These are phyloP conservation scores for Danio tinwini DNA, from an alignment of 2,797 vertebrate species.

Conservation along the genomic window DNA sequence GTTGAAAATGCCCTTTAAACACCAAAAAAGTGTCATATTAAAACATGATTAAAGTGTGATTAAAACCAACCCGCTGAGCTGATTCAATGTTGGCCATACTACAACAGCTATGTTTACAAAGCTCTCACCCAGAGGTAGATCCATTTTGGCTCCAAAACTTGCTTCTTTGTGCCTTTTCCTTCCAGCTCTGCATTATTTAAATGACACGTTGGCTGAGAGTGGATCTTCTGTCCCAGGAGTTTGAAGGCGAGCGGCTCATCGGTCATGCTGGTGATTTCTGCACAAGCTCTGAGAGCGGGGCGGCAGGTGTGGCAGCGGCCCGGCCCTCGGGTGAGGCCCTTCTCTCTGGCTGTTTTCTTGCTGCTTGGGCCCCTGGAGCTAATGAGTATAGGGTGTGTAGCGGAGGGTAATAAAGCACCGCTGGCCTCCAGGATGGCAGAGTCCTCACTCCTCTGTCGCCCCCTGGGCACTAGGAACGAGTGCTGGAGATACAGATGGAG, in stretches of 20 bases:
- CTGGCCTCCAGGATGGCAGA: slow-evolving; percentile 80
- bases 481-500: not conserved
- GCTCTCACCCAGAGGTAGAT: slow-evolving; percentile 21
- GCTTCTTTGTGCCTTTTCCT: slow-evolving; percentile 51
- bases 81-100: slow-evolving; percentile 12
- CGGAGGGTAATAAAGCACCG: slow-evolving; percentile 82
- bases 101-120: slow-evolving; percentile 35
- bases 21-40: too few relatives aligned
- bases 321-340: slow-evolving; percentile 71
- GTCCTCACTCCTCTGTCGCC: slow-evolving; percentile 74
- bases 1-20: too few relatives aligned
- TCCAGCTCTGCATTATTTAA: slow-evolving; percentile 73
- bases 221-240: slow-evolving; percentile 73
- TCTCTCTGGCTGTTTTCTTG: slow-evolving; percentile 69
- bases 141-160: slow-evolving; percentile 34
- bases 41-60: slow-evolving; percentile 67
- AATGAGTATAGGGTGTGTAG: slow-evolving; percentile 74
- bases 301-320: slow-evolving; percentile 60
- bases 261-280: slow-evolving; percentile 69
- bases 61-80: slow-evolving; percentile 24
- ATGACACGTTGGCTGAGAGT: slow-evolving; percentile 72
- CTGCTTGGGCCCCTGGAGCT: slow-evolving; percentile 68
- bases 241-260: slow-evolving; percentile 70
- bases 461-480: slow-evolving; percentile 68
- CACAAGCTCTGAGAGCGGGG: slow-evolving; percentile 65